Evolutionary conservation across 2,113 vertebrate genomes (phyloP).

Genomic region (Sylvietta virens): DNA sequence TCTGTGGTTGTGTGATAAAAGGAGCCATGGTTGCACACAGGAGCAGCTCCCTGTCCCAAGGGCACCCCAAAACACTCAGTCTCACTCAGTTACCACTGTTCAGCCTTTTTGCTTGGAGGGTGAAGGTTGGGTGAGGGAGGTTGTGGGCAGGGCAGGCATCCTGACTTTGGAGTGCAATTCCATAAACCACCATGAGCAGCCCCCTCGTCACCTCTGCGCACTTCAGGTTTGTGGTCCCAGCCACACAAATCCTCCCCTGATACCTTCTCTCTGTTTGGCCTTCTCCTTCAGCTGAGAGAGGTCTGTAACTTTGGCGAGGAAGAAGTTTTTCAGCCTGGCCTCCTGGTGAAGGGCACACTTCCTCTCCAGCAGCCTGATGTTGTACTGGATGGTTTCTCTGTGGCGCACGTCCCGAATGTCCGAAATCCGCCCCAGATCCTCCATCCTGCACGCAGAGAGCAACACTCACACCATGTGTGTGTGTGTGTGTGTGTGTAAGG

Average conservation of each 20-base stretch:
- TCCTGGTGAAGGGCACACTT: conserved; percentile 23
- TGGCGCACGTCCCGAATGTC: conserved; percentile 49
- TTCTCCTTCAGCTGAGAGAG: conserved; percentile 30
- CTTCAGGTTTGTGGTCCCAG: accelerated
- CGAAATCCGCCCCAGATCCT: conserved; percentile 36
- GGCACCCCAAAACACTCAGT: background rate
- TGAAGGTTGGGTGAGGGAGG: background rate
- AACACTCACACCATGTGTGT: accelerated
- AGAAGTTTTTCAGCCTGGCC: conserved; percentile 66
- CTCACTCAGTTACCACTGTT: background rate
- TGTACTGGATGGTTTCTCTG: conserved; percentile 57
- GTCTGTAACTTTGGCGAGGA: conserved; percentile 38
- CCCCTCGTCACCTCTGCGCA: accelerated
- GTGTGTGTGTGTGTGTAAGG: accelerated
- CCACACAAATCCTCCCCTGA: background rate
- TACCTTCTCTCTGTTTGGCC: conserved; percentile 61
- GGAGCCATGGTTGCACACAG: background rate
- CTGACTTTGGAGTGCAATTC: background rate
- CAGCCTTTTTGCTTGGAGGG: background rate
- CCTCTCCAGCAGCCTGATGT: conserved; percentile 50
- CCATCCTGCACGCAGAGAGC: conserved; percentile 33
- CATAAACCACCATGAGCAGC: background rate
- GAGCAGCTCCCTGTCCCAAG: background rate
- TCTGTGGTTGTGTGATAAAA: background rate
- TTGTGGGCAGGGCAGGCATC: background rate